A percentile compares a stretch with the other conserved stretches of the same genome.
Evolutionary conservation across 1,140 invertebrate genomes (phyloP).

Genomic region (Dendrolimus punctatus): DNA sequence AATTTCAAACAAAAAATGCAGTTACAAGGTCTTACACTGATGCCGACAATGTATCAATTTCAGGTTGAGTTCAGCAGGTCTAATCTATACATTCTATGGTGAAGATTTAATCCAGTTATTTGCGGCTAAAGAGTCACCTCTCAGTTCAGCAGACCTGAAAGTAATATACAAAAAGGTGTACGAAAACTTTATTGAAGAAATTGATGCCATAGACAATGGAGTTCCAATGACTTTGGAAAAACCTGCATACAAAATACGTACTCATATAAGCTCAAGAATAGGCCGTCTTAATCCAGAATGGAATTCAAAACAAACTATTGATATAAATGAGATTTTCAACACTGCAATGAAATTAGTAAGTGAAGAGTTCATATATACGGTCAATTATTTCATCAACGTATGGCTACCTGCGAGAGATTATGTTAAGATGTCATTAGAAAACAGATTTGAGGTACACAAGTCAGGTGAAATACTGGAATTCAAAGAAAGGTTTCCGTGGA

Average conservation of each 20-base stretch:
- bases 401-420: slow-evolving; percentile 90
- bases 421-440: slow-evolving; percentile 81
- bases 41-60: slow-evolving; percentile 26
- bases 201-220: slow-evolving; percentile 98
- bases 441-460: slow-evolving; percentile 75
- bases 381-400: slow-evolving; percentile 78
- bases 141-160: slow-evolving; percentile 70
- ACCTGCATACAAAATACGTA: slow-evolving; percentile 86
- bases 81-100: slow-evolving; percentile 95
- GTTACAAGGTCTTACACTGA: too few species aligned
- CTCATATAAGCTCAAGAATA: slow-evolving; percentile 85
- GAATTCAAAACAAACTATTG: slow-evolving; percentile 78
- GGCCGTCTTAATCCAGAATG: slow-evolving; percentile 87
- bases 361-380: slow-evolving; percentile 83
- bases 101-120: slow-evolving; percentile 79
- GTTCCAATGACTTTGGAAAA: slow-evolving; percentile 84
- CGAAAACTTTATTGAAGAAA: slow-evolving; percentile 91
- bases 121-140: slow-evolving; percentile 65
- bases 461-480: slow-evolving; percentile 88
- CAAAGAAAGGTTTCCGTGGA: slow-evolving; percentile 85
- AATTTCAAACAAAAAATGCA: too few species aligned
- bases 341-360: slow-evolving; percentile 87
- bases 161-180: slow-evolving; percentile 90
- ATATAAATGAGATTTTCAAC: slow-evolving; percentile 76
- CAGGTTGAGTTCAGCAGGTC: slow-evolving; percentile 95